phyloP scores from a whole-genome alignment of 1,140 invertebrate genomes.

The Drosophila saltans region DNA sequence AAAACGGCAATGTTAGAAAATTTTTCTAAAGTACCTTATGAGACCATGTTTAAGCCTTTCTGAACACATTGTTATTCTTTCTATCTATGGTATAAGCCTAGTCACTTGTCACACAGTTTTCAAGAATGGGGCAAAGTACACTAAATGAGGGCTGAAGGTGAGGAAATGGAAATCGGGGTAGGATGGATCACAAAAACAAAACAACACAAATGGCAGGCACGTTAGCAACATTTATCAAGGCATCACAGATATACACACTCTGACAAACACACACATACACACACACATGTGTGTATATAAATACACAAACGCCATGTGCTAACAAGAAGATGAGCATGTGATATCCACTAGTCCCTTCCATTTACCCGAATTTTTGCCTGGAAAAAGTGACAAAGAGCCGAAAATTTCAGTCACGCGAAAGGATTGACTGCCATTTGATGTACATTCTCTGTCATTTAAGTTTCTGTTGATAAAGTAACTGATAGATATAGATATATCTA shows the following conservation, averaged over 20 bases:
- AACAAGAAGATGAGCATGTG: constrained; percentile 44
- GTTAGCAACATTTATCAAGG: constrained; percentile 72
- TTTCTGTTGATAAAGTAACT: constrained; percentile 64
- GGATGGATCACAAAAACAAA: constrained; percentile 5
- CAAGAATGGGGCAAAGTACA: constrained; percentile 5
- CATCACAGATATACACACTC: constrained; percentile 13
- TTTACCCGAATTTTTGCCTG: background rate
- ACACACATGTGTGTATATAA: constrained; percentile 17
- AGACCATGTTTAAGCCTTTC: constrained; percentile 5
- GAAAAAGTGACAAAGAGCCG: constrained; percentile 70
- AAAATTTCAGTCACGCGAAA: constrained; percentile 79
- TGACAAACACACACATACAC: background rate
- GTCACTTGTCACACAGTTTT: constrained; percentile 47
- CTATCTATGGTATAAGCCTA: constrained; percentile 24
- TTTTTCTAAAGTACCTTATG: background rate
- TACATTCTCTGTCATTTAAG: constrained; percentile 78
- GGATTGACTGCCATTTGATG: constrained; percentile 79
- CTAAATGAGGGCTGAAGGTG: constrained; percentile 50
- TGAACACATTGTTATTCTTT: constrained; percentile 19
- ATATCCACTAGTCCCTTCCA: constrained; percentile 4
- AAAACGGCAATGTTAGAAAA: background rate
- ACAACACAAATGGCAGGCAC: constrained; percentile 66
- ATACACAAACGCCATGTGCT: constrained; percentile 40
- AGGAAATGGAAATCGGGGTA: background rate
- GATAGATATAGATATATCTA: constrained; percentile 51